Percentiles rank a stretch among this genome's conserved stretches.
phyloP scores from a whole-genome alignment of 2,797 vertebrate species.

The Hirundo rustica region DNA sequence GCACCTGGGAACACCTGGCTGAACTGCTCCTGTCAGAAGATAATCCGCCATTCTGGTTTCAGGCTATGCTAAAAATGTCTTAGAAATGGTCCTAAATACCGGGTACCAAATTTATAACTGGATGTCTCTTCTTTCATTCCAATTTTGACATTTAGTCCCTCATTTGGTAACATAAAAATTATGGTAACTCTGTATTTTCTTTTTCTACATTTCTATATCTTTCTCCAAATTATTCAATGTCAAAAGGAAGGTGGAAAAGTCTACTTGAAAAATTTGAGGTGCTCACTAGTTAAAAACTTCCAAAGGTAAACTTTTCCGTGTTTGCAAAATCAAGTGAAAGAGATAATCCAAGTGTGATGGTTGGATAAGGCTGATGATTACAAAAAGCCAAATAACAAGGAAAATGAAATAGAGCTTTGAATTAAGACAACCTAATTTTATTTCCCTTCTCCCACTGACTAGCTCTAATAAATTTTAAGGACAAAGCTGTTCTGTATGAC shows the following conservation, averaged over 20 bases:
- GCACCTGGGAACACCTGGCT: not conserved
- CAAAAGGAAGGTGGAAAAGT: not conserved
- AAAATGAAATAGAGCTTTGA: slow-evolving; percentile 25
- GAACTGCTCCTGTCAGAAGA: not conserved
- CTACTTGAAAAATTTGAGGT: not conserved
- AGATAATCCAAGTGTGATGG: not conserved
- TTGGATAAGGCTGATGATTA: not conserved
- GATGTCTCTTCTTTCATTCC: not conserved
- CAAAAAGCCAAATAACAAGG: not conserved
- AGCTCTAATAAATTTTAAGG: slow-evolving; percentile 19
- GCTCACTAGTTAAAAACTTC: not conserved
- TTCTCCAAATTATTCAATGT: not conserved
- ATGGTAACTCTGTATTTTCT: not conserved
- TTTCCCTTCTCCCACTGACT: slow-evolving; percentile 44
- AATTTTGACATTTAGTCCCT: not conserved
- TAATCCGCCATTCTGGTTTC: not conserved
- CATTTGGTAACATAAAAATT: not conserved
- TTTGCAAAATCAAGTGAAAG: not conserved
- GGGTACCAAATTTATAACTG: rapidly evolving
- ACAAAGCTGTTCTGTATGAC: slow-evolving; percentile 34
- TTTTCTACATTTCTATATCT: not conserved
- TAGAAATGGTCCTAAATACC: not conserved
- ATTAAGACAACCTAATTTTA: slow-evolving; percentile 24
- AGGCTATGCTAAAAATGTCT: not conserved
- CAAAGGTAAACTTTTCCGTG: not conserved